Conservation (phyloP, 1,140 invertebrate species). For the Aphis gossypii region DNA sequence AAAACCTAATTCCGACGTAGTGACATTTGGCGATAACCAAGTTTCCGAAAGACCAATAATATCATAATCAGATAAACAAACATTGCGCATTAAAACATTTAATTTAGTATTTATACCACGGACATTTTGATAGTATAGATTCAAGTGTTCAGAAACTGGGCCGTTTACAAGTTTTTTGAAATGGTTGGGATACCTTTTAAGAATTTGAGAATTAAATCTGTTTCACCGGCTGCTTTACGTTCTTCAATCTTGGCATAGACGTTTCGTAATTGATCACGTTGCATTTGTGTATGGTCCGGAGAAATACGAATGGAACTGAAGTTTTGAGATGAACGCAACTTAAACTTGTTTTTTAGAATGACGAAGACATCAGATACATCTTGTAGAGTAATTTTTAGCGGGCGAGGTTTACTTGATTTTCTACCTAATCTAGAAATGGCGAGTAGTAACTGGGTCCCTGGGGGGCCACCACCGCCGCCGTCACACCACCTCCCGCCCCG, state of each 20-base stretch:
- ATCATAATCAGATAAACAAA: conserved; percentile 1
- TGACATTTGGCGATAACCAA: conserved; percentile 22
- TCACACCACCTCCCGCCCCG: no score
- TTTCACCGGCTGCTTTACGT: neutral
- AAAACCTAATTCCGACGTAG: neutral
- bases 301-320: neutral
- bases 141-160: neutral
- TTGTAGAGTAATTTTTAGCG: neutral
- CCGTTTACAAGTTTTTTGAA: conserved; percentile 14
- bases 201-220: neutral
- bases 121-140: conserved; percentile 1
- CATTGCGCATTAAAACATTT: neutral
- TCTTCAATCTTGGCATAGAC: neutral
- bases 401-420: neutral
- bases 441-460: no score
- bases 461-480: no score
- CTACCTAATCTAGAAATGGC: neutral
- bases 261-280: neutral
- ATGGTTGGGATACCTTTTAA: conserved; percentile 8
- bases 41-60: neutral
- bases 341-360: neutral
- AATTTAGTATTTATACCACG: neutral
- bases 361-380: neutral
- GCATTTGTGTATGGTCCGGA: neutral
- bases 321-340: neutral